phyloP scores from a whole-genome alignment of 2,888 invertebrate genomes.

The Cephus runcator region DNA sequence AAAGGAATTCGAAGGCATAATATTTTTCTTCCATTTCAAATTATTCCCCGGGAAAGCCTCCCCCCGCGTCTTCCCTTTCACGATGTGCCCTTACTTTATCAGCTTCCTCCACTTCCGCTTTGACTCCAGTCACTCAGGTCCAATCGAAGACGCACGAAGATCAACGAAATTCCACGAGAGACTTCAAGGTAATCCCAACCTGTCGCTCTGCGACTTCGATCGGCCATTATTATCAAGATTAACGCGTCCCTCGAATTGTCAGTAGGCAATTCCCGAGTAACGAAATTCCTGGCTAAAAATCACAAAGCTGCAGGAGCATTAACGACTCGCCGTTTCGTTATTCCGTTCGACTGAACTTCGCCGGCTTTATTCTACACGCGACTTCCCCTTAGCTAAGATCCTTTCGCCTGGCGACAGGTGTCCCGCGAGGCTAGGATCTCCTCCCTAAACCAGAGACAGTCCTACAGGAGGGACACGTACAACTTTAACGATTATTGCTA shows the following conservation, averaged over 20 bases:
- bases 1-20: conserved; percentile 39
- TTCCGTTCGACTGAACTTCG: not conserved
- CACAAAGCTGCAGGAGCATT: not conserved
- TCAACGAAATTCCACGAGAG: not conserved
- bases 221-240: not conserved
- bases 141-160: not conserved
- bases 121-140: not conserved
- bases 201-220: not conserved
- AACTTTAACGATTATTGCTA: conserved; percentile 10
- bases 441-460: not conserved
- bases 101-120: not conserved
- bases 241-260: not conserved
- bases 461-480: not conserved
- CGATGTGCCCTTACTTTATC: not conserved
- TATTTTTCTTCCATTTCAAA: conserved; percentile 40
- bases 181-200: not conserved
- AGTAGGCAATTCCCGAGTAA: not conserved
- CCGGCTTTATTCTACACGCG: not conserved
- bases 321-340: not conserved
- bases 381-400: not conserved
- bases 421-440: not conserved
- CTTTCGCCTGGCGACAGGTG: not conserved
- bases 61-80: not conserved
- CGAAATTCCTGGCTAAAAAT: not conserved
- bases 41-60: not conserved